Percentiles rank a stretch among this genome's conserved stretches.
Evolutionary conservation across 2,888 invertebrate species (phyloP).

Genomic region (Ypsolopha sequella): DNA sequence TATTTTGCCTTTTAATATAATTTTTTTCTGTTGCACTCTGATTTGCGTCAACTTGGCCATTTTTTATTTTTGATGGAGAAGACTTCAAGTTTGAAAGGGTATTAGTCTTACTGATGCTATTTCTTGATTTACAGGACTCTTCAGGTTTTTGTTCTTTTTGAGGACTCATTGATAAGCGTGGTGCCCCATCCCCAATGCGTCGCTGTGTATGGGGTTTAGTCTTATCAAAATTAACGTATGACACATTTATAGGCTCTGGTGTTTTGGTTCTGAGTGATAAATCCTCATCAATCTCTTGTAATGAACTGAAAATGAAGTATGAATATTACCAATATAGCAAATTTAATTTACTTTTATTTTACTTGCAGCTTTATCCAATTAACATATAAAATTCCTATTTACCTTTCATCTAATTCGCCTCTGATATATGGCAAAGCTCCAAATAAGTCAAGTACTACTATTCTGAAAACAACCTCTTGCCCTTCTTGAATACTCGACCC

Average conservation of each 20-base stretch:
- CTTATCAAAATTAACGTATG: slow-evolving; percentile 56
- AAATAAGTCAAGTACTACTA: slow-evolving; percentile 70
- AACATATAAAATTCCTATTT: slow-evolving; percentile 4
- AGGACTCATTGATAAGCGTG: slow-evolving; percentile 3
- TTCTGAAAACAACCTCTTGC: slow-evolving; percentile 71
- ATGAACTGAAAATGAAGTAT: background rate
- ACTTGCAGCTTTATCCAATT: background rate
- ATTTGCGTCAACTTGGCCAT: background rate
- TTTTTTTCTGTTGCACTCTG: slow-evolving; percentile 22
- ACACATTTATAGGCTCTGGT: slow-evolving; percentile 30
- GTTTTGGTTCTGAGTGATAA: slow-evolving; percentile 11
- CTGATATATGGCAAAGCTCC: slow-evolving; percentile 74
- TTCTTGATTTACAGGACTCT: background rate
- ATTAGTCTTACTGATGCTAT: background rate
- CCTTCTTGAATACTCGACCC: slow-evolving; percentile 69
- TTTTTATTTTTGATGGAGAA: background rate
- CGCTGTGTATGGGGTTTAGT: slow-evolving; percentile 31
- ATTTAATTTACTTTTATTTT: too few species aligned
- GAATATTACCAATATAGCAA: background rate
- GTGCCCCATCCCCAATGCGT: slow-evolving; percentile 30
- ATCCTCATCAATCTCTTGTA: background rate
- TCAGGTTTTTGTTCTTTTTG: background rate
- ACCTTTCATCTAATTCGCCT: slow-evolving; percentile 70
- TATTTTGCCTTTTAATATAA: slow-evolving; percentile 32
- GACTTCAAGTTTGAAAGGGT: background rate